These are phyloP conservation scores for Callyntrura sp. DNA, from an alignment of 2,888 invertebrate genomes.

Conservation along the genomic window DNA sequence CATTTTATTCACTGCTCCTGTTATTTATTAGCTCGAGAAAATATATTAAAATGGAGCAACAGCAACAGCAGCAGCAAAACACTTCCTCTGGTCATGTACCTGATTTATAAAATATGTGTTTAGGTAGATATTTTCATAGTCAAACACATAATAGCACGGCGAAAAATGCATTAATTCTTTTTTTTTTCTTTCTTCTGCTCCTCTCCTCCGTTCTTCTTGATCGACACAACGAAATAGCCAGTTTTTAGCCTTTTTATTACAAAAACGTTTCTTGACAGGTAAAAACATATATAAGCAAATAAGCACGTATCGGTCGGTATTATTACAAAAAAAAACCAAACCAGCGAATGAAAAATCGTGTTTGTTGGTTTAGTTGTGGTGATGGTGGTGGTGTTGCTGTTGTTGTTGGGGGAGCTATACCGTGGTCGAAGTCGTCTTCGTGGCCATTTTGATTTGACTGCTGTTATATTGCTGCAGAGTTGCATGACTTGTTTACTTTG, in stretches of 20 bases:
- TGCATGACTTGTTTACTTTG: slow-evolving; percentile 43
- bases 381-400: too few relatives aligned
- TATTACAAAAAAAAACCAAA: background rate
- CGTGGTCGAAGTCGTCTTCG: too few relatives aligned
- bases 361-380: too few relatives aligned
- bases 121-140: background rate
- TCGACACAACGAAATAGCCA: slow-evolving; percentile 7
- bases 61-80: background rate
- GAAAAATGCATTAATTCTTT: too few relatives aligned
- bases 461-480: background rate
- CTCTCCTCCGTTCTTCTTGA: too few relatives aligned
- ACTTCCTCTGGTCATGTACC: slow-evolving; percentile 50
- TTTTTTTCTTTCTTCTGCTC: too few relatives aligned
- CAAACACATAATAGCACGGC: background rate
- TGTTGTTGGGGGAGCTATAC: too few relatives aligned
- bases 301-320: too few relatives aligned
- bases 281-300: slow-evolving; percentile 30
- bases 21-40: slow-evolving; percentile 61
- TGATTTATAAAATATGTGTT: too few relatives aligned
- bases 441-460: slow-evolving; percentile 53
- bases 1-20: slow-evolving; percentile 48
- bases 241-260: background rate
- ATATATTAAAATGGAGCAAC: slow-evolving; percentile 48
- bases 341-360: slow-evolving; percentile 49
- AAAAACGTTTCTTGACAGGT: background rate